Conservation (phyloP, 2,797 vertebrate genomes). For the Sebastes elongatus region DNA sequence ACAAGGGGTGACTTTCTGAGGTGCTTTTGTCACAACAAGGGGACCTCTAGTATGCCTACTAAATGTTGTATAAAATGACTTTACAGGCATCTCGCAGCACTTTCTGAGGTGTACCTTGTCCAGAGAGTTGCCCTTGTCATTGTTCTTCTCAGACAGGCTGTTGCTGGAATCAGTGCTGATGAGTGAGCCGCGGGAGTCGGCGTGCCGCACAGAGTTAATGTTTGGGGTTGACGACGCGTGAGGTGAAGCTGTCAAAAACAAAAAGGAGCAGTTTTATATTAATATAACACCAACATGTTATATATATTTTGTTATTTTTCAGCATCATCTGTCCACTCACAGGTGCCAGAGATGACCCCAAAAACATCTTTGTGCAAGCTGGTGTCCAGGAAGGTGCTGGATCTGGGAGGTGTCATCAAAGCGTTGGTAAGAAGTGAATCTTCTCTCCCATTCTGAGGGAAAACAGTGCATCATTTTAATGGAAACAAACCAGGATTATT, state of each 20-base stretch:
- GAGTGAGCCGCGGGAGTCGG: constrained; percentile 94
- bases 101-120: constrained; percentile 88
- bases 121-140: constrained; percentile 91
- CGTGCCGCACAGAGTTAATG: constrained; percentile 89
- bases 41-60: background rate
- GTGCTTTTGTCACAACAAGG: constrained; percentile 7
- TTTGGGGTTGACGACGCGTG: constrained; percentile 92
- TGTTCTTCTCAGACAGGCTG: constrained; percentile 90
- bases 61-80: background rate
- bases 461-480: constrained; percentile 7
- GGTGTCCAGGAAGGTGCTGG: constrained; percentile 88
- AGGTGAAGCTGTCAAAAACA: constrained; percentile 85
- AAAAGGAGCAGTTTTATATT: background rate
- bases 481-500: background rate
- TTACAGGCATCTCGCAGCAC: background rate
- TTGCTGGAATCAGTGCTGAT: constrained; percentile 95
- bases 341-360: constrained; percentile 96
- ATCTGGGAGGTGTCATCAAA: constrained; percentile 90
- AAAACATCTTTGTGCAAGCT: constrained; percentile 95
- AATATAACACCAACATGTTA: background rate
- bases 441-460: constrained; percentile 88
- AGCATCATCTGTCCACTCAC: constrained; percentile 67
- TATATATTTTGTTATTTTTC: background rate
- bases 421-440: constrained; percentile 83
- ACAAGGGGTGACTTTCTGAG: constrained; percentile 23